phyloP scores from a whole-genome alignment of 2,888 invertebrate species.

The Amitus sp. region DNA sequence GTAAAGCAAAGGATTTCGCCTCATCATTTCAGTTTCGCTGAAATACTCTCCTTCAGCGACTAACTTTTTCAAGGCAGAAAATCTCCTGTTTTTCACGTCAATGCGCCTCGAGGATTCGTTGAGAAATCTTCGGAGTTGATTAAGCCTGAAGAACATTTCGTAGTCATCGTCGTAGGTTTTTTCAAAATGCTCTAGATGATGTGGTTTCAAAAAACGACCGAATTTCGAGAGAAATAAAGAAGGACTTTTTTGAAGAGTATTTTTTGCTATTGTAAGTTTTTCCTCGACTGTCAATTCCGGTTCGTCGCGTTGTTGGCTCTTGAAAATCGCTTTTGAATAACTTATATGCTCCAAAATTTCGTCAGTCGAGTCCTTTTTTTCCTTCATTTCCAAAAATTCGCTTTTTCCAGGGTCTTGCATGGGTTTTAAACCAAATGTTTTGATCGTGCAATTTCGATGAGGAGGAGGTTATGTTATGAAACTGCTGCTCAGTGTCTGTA shows the following conservation, averaged over 20 bases:
- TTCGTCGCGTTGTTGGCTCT: conserved; percentile 84
- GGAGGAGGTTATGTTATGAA: too few relatives aligned
- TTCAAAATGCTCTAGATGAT: conserved; percentile 78
- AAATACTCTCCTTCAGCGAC: conserved; percentile 81
- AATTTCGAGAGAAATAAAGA: conserved; percentile 80
- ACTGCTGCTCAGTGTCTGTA: too few relatives aligned
- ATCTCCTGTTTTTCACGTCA: conserved; percentile 82
- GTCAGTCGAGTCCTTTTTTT: background rate
- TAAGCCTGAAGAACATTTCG: conserved; percentile 74
- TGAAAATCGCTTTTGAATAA: conserved; percentile 68
- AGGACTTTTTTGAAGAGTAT: conserved; percentile 74
- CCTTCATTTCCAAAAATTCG: conserved; percentile 1
- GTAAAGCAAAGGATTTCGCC: conserved; percentile 87
- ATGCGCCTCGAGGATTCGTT: conserved; percentile 68
- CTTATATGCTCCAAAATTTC: conserved; percentile 73
- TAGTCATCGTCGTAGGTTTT: conserved; percentile 65
- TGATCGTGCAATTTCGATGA: too few relatives aligned
- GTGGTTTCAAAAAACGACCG: conserved; percentile 74
- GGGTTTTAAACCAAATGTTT: too few relatives aligned
- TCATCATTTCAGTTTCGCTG: conserved; percentile 93
- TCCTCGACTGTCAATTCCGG: conserved; percentile 76
- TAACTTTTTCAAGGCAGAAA: conserved; percentile 81
- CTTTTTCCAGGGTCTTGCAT: conserved; percentile 2
- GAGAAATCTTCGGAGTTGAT: conserved; percentile 71
- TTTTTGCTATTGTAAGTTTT: conserved; percentile 75